Evolutionary conservation across 2,113 vertebrate species (phyloP).

Genomic region (Heliornis fulica): DNA sequence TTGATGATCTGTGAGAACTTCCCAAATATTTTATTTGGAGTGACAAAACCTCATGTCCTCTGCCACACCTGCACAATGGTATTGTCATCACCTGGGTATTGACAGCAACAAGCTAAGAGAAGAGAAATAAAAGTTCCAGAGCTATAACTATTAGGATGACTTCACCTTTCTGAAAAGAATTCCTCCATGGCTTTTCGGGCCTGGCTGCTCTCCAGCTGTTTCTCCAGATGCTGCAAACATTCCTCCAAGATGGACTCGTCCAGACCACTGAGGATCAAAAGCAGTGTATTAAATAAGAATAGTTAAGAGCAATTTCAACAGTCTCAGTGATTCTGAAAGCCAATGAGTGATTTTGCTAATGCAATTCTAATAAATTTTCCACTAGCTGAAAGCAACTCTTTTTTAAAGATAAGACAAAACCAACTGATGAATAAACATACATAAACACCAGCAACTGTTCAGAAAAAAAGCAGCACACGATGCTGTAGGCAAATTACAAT

Average conservation of each 20-base stretch:
- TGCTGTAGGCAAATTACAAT: neutral
- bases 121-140: neutral
- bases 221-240: conserved; percentile 94
- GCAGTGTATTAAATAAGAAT: neutral
- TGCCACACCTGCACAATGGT: neutral
- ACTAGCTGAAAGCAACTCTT: neutral
- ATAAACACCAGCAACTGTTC: neutral
- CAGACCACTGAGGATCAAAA: conserved; percentile 81
- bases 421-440: neutral
- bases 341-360: neutral
- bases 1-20: rapidly evolving
- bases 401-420: neutral
- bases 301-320: neutral
- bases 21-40: neutral
- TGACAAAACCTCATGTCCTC: neutral
- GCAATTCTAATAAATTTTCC: neutral
- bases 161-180: conserved; percentile 95
- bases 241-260: conserved; percentile 95
- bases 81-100: neutral
- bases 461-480: neutral
- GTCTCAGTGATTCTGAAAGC: neutral
- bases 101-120: neutral
- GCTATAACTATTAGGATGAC: neutral
- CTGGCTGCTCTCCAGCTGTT: conserved; percentile 93
- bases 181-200: conserved; percentile 98